Conservation (phyloP, 2,113 vertebrate genomes). For the Felis chaus region DNA sequence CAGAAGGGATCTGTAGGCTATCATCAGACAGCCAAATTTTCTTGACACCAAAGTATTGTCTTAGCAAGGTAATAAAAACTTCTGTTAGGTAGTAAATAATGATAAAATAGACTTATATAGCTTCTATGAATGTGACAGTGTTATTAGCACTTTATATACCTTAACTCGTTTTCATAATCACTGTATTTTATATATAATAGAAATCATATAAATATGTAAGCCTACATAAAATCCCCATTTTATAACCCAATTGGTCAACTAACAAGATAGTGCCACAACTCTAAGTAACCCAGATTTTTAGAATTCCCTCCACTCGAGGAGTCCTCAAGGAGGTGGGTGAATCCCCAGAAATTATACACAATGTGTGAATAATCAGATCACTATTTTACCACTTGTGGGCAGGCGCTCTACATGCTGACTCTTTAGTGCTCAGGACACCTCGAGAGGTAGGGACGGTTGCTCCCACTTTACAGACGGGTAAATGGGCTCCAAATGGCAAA, state of each 20-base stretch:
- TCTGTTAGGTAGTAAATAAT: neutral
- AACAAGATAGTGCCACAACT: neutral
- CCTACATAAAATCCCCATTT: neutral
- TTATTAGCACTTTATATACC: neutral
- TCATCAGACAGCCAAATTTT: neutral
- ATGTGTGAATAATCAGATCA: neutral
- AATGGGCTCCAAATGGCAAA: neutral
- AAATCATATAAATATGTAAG: neutral
- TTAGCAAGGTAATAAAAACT: neutral
- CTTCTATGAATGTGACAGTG: neutral
- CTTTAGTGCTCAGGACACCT: neutral
- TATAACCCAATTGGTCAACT: neutral
- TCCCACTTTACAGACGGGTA: neutral
- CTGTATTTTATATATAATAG: neutral
- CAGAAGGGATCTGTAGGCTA: neutral
- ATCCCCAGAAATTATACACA: neutral
- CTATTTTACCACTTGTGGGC: neutral
- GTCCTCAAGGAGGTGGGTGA: neutral
- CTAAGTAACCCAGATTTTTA: neutral
- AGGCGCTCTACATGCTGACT: no score
- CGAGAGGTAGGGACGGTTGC: neutral
- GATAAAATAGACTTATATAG: neutral
- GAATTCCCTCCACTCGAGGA: neutral
- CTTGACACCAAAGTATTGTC: neutral
- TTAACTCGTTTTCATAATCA: neutral